These are phyloP conservation scores for Synergus umbraculus DNA, from an alignment of 2,888 invertebrate species.

Conservation along the genomic window DNA sequence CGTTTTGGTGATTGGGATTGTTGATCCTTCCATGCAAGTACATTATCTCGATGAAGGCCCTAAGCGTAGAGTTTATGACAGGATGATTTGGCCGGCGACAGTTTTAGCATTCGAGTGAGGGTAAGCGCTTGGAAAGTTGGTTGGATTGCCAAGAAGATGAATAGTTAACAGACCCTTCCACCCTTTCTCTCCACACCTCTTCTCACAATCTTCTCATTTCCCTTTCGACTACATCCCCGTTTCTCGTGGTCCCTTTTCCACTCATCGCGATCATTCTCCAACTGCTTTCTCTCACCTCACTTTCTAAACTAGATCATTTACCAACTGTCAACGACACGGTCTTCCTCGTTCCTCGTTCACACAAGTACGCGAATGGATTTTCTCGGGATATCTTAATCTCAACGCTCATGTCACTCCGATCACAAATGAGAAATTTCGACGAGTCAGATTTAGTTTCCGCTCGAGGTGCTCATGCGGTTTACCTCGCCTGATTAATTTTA, in stretches of 20 bases:
- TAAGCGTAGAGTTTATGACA: constrained; percentile 30
- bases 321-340: constrained; percentile 66
- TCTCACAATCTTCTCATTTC: constrained; percentile 55
- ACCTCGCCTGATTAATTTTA: constrained; percentile 13
- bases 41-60: constrained; percentile 1
- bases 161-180: constrained; percentile 61
- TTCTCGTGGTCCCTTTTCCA: constrained; percentile 46
- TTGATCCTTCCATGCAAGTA: not conserved
- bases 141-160: constrained; percentile 65
- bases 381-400: constrained; percentile 57
- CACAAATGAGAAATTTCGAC: constrained; percentile 52
- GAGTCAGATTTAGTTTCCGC: constrained; percentile 52
- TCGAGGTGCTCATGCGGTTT: not conserved
- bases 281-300: constrained; percentile 52
- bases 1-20: not conserved
- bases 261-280: constrained; percentile 31
- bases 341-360: constrained; percentile 47
- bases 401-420: constrained; percentile 31
- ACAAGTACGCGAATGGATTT: constrained; percentile 45
- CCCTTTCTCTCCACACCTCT: constrained; percentile 46
- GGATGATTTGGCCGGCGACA: constrained; percentile 41
- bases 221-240: constrained; percentile 52
- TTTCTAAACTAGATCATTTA: constrained; percentile 69
- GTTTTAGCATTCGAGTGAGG: constrained; percentile 60
- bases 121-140: constrained; percentile 61